These are phyloP conservation scores for Ailuropoda melanoleuca DNA, from an alignment of 2,113 vertebrate species.

Conservation along the genomic window DNA sequence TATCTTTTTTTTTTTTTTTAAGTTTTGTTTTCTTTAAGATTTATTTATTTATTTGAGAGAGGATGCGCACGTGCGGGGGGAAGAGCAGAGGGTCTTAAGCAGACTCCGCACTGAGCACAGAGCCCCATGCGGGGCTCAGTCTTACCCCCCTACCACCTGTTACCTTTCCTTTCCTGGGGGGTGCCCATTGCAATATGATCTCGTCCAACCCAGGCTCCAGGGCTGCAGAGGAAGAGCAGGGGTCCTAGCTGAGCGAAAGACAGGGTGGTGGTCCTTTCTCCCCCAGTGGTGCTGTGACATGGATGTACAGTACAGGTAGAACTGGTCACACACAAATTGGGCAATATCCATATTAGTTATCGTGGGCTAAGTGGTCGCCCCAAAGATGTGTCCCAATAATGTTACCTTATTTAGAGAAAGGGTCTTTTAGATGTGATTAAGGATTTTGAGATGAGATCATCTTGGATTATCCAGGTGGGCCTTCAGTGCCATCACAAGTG, in stretches of 20 bases:
- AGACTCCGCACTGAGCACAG: neutral
- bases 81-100: neutral
- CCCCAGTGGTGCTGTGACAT: neutral
- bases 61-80: fast-evolving
- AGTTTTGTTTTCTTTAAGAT: neutral
- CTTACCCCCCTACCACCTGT: neutral
- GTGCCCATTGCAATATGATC: neutral
- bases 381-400: neutral
- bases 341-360: neutral
- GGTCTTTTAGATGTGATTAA: neutral
- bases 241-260: neutral
- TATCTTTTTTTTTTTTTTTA: neutral
- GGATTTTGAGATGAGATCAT: neutral
- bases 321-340: neutral
- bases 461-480: neutral
- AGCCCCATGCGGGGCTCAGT: fast-evolving
- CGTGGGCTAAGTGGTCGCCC: neutral
- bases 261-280: neutral
- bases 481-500: neutral
- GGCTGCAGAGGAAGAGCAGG: neutral
- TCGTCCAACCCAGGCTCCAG: neutral
- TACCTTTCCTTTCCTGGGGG: neutral
- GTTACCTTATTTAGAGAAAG: neutral
- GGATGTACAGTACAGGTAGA: neutral
- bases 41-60: neutral